These are phyloP conservation scores for Parotocinclus haroldoi DNA, from an alignment of 2,797 vertebrate genomes.

Conservation along the genomic window DNA sequence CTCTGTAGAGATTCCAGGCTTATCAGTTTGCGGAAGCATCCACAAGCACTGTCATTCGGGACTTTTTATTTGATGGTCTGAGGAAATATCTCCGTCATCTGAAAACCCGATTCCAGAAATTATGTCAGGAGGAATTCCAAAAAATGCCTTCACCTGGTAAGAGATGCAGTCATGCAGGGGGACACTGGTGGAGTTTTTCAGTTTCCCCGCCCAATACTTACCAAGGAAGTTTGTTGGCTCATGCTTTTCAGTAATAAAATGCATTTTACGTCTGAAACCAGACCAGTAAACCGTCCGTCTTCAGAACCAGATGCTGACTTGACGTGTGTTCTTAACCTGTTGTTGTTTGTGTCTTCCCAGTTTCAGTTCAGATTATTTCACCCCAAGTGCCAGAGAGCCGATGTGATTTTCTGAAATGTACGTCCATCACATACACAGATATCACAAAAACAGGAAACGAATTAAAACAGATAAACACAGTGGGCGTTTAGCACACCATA, in stretches of 20 bases:
- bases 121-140: constrained; percentile 4
- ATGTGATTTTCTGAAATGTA: constrained; percentile 3
- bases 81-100: constrained; percentile 23
- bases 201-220: too few relatives aligned
- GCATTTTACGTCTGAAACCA: too few relatives aligned
- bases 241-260: too few relatives aligned
- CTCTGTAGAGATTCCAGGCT: background rate
- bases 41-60: background rate
- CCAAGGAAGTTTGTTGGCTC: too few relatives aligned
- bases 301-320: too few relatives aligned
- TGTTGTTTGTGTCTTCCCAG: background rate
- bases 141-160: constrained; percentile 1
- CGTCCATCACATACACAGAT: too few relatives aligned
- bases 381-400: background rate
- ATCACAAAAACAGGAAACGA: too few relatives aligned
- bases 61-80: constrained; percentile 5
- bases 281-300: too few relatives aligned
- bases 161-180: background rate
- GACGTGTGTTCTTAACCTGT: background rate
- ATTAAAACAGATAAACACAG: too few relatives aligned
- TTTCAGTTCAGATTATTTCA: background rate
- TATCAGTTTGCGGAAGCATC: background rate
- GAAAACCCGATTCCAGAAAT: constrained; percentile 13
- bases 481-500: too few relatives aligned
- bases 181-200: too few relatives aligned